These are phyloP conservation scores for Danaus chrysippus DNA, from an alignment of 2,888 invertebrate species.

Conservation along the genomic window DNA sequence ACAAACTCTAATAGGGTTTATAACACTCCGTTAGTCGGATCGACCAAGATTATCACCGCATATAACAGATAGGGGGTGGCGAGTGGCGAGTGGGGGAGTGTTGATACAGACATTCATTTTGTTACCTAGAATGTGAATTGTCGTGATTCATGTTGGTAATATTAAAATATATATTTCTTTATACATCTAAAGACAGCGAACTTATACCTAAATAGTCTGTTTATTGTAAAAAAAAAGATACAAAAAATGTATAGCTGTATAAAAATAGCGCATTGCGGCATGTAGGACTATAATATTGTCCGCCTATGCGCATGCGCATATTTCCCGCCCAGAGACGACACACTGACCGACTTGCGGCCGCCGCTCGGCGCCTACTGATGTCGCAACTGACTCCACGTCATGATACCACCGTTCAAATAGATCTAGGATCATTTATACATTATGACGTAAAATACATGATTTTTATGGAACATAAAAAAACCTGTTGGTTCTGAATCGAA, in stretches of 20 bases:
- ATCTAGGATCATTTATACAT: background rate
- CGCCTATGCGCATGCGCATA: conserved; percentile 18
- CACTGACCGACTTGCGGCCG: conserved; percentile 58
- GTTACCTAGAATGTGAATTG: background rate
- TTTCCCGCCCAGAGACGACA: conserved; percentile 39
- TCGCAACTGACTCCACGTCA: conserved; percentile 28
- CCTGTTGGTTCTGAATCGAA: too few relatives aligned
- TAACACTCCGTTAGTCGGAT: background rate
- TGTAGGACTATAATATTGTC: conserved; percentile 7
- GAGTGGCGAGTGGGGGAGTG: background rate
- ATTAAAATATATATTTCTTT: background rate
- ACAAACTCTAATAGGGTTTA: conserved; percentile 3
- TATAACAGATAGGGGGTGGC: too few relatives aligned
- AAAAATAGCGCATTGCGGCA: background rate
- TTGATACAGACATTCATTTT: background rate
- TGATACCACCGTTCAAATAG: conserved; percentile 8
- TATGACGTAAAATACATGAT: too few relatives aligned
- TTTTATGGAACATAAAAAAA: too few relatives aligned
- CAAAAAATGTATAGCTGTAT: background rate
- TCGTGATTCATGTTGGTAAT: background rate
- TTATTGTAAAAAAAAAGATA: background rate
- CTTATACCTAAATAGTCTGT: background rate
- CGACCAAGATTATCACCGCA: background rate
- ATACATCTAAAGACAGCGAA: background rate
- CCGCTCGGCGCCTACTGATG: conserved; percentile 35